phyloP scores from a whole-genome alignment of 2,888 invertebrate genomes.

The Torymus texanus region DNA sequence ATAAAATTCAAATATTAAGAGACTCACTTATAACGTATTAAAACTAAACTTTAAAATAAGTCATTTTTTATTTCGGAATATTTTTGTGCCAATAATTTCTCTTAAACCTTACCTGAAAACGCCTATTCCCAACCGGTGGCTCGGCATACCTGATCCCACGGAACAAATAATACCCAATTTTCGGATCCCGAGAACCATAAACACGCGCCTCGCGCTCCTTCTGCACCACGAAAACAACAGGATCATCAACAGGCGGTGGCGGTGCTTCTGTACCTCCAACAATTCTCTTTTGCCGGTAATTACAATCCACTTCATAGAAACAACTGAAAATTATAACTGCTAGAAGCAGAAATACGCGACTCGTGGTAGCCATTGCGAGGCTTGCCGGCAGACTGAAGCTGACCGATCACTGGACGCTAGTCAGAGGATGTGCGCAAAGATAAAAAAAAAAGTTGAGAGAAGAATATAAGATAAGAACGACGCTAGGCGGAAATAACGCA shows the following conservation, averaged over 20 bases:
- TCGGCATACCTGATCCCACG: slow-evolving; percentile 84
- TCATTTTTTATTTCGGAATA: too few species aligned
- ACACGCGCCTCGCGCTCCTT: slow-evolving; percentile 80
- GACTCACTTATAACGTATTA: too few species aligned
- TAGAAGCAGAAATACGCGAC: not conserved
- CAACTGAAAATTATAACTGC: not conserved
- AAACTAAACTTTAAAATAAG: too few species aligned
- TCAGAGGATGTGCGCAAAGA: slow-evolving; percentile 27
- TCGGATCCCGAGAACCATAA: slow-evolving; percentile 80
- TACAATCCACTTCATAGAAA: not conserved
- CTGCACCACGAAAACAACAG: slow-evolving; percentile 81
- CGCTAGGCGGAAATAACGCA: too few species aligned
- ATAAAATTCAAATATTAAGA: too few species aligned
- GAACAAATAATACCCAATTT: slow-evolving; percentile 82
- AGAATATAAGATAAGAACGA: slow-evolving; percentile 11
- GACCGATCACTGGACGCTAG: not conserved
- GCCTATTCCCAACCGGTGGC: slow-evolving; percentile 78
- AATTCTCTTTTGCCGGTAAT: slow-evolving; percentile 72
- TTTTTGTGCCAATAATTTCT: too few species aligned
- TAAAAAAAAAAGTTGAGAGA: slow-evolving; percentile 42
- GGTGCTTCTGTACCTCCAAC: slow-evolving; percentile 83
- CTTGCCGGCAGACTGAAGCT: slow-evolving; percentile 13
- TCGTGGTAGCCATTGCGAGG: slow-evolving; percentile 22
- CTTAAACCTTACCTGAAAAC: slow-evolving; percentile 76
- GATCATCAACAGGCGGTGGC: slow-evolving; percentile 83